These are phyloP conservation scores for Orius insidiosus DNA, from an alignment of 1,140 invertebrate genomes.

Conservation along the genomic window DNA sequence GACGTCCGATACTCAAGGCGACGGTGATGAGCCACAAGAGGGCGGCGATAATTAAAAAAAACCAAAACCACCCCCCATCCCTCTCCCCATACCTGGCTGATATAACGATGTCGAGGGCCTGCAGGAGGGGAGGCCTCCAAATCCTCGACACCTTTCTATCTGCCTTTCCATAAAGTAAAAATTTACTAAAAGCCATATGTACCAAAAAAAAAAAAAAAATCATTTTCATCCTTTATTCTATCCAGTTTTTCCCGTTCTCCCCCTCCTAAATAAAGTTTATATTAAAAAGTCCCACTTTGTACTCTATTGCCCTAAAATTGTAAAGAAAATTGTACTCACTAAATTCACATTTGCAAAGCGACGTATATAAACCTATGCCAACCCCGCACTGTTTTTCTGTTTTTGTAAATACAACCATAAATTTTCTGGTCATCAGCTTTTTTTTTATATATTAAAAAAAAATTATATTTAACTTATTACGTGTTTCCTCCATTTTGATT, in stretches of 20 bases:
- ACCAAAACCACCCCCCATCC: constrained; percentile 2
- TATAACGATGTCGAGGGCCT: too few species aligned
- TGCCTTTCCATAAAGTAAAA: too few species aligned
- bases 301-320: neutral
- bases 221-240: too few species aligned
- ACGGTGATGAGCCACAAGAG: constrained; percentile 76
- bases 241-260: too few species aligned
- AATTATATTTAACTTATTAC: constrained; percentile 3
- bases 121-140: too few species aligned
- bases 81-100: constrained; percentile 1
- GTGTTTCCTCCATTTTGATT: neutral
- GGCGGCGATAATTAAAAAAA: constrained; percentile 58
- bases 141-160: too few species aligned
- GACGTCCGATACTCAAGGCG: constrained; percentile 94
- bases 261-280: neutral
- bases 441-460: constrained; percentile 6
- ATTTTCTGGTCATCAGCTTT: neutral
- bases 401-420: too few species aligned
- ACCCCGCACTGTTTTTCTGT: constrained; percentile 5
- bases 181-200: too few species aligned
- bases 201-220: too few species aligned
- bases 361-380: constrained; percentile 13
- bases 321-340: constrained; percentile 3
- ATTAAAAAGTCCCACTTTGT: neutral
- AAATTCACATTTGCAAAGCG: constrained; percentile 4